These are phyloP conservation scores for Hydrotaea diabolus DNA, from an alignment of 2,888 invertebrate species.

Conservation along the genomic window DNA sequence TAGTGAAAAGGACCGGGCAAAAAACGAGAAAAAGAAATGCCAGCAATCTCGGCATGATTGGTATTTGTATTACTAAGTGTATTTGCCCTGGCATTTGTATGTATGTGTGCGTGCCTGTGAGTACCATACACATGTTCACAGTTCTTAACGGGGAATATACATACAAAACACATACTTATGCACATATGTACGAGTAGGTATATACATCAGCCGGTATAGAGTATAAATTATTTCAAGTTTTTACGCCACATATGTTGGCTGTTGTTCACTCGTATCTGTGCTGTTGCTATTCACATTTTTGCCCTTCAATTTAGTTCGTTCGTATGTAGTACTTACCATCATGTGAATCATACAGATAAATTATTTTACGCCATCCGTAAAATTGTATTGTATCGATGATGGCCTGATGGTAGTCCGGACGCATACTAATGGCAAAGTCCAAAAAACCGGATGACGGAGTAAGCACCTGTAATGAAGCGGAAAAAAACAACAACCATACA, in stretches of 20 bases:
- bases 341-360: slow-evolving; percentile 90
- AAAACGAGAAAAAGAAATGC: background rate
- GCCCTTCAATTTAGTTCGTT: background rate
- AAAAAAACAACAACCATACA: background rate
- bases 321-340: slow-evolving; percentile 84
- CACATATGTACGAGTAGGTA: background rate
- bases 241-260: background rate
- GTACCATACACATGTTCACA: background rate
- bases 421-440: slow-evolving; percentile 95
- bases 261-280: background rate
- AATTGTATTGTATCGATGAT: slow-evolving; percentile 96
- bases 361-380: slow-evolving; percentile 91
- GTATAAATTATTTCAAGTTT: background rate
- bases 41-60: slow-evolving; percentile 40
- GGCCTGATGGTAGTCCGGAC: slow-evolving; percentile 97
- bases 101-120: background rate
- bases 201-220: background rate
- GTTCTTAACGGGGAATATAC: background rate
- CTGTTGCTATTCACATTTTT: background rate
- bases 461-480: slow-evolving; percentile 84
- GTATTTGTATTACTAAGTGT: slow-evolving; percentile 48
- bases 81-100: slow-evolving; percentile 49
- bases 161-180: background rate
- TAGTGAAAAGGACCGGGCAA: background rate
- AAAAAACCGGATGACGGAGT: slow-evolving; percentile 93